These are phyloP conservation scores for Oryzias curvinotus DNA, from an alignment of 2,113 vertebrate genomes.

Conservation along the genomic window DNA sequence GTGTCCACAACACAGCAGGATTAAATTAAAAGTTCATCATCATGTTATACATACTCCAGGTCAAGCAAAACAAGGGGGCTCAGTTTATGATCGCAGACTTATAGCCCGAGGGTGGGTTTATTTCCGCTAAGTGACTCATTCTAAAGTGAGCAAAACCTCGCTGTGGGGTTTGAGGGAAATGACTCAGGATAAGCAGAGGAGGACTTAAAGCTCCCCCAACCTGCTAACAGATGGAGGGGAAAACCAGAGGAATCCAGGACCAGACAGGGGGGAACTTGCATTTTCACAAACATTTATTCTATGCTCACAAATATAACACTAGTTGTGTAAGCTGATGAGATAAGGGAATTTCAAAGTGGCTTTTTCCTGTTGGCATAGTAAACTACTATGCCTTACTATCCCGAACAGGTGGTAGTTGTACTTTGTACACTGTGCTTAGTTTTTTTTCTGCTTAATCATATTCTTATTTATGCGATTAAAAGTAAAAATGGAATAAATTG, in stretches of 20 bases:
- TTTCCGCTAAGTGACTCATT: conserved; percentile 42
- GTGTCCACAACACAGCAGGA: background rate
- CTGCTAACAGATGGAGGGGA: conserved; percentile 59
- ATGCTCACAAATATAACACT: background rate
- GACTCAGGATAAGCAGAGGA: conserved; percentile 48
- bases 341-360: background rate
- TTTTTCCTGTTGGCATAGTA: background rate
- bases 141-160: conserved; percentile 20
- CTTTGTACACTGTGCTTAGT: too few species aligned
- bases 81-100: conserved; percentile 11
- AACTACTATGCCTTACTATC: too few species aligned
- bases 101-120: conserved; percentile 33
- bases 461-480: too few species aligned
- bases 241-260: conserved; percentile 40
- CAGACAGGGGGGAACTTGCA: conserved; percentile 12
- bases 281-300: conserved; percentile 38
- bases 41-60: background rate
- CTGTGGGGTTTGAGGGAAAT: conserved; percentile 20
- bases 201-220: conserved; percentile 32
- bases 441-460: too few species aligned
- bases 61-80: conserved; percentile 11
- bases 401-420: too few species aligned
- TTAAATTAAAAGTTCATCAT: conserved; percentile 9
- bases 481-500: too few species aligned
- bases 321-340: background rate